Base-by-base conservation (phyloP, 1,140 invertebrate species). In the Drosophila nebulosa region DNA sequence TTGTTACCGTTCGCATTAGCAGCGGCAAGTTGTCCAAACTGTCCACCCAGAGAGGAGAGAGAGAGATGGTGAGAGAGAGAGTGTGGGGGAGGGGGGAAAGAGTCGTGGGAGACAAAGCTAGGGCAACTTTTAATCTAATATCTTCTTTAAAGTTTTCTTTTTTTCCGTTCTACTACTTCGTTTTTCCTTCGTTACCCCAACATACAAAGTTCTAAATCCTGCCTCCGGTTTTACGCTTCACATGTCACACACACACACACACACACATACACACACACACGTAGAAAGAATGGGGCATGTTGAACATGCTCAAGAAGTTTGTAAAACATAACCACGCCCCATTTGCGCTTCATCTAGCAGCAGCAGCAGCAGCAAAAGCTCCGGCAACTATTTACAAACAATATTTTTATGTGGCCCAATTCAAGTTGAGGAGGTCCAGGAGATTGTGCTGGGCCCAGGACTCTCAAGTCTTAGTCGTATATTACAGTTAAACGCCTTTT, bases 151-250 rank as follows among this genome's bases (percentile, higher is more conserved):
- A 75, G 73, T 75, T 75, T 75, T 75, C 75, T 75, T 35, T 30
- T 39, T 62, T 64, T 72, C 64, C 58, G 61, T 68, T 78, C 57
- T 65, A 73, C 61, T 76, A 61, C 62, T 46, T 69, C 58, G 55
- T 75, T 71, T 65, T 30, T 51, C 24, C 7, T 69, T 70, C 68
- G 36, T 79, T 79, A 69, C 69, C 69, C 64, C 71, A 36, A 84
- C 71, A 72, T 63, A 86, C 83, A 86, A 88, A 88, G 74, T 86
- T 86, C 83, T 88, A 86, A 86, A 86, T 86, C 83, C 83, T 88
- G 74, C 83, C 74, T 81, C 39, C 81, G 81, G 81, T 86, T 86
- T 86, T 86, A 86, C 81, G 81, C 83, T 86, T 86, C 81, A 86
- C 81, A 86, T 86, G 83, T 85, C 81, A 74, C 81, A 81, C 71